Conservation (phyloP, 2,113 vertebrate species). For the Polypterus senegalus region DNA sequence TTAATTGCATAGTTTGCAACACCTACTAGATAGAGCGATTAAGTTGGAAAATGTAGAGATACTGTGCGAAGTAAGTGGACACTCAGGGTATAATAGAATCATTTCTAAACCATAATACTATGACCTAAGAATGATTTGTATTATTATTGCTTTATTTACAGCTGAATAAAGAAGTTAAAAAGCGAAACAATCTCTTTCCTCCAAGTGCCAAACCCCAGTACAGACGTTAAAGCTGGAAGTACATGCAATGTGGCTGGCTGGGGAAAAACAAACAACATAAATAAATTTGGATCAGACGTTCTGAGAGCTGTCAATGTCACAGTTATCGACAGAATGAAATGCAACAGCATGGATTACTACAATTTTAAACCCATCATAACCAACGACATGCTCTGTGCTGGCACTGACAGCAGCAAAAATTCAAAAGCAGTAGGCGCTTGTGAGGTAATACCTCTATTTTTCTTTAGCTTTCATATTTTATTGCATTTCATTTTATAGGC, state of each 20-base stretch:
- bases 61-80: too few relatives aligned
- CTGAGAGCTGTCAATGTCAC: constrained; percentile 34
- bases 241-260: constrained; percentile 42
- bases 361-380: constrained; percentile 24
- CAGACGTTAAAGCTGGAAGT: constrained; percentile 7
- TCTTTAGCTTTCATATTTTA: background rate
- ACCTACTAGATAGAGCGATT: too few relatives aligned
- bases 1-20: too few relatives aligned
- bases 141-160: constrained; percentile 13
- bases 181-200: constrained; percentile 19
- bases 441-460: constrained; percentile 9
- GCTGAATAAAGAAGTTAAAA: constrained; percentile 25
- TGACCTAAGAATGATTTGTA: too few relatives aligned
- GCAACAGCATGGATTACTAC: constrained; percentile 35
- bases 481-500: too few relatives aligned
- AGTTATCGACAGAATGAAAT: constrained; percentile 29
- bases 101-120: too few relatives aligned
- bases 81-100: too few relatives aligned
- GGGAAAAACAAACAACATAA: constrained; percentile 11
- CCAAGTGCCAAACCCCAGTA: background rate
- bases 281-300: constrained; percentile 20
- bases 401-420: constrained; percentile 14
- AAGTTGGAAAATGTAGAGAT: too few relatives aligned
- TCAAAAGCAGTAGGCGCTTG: constrained; percentile 17
- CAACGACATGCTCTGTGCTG: constrained; percentile 38